Evolutionary conservation across 2,888 invertebrate genomes (phyloP).

Genomic region (Apodemia mormo): DNA sequence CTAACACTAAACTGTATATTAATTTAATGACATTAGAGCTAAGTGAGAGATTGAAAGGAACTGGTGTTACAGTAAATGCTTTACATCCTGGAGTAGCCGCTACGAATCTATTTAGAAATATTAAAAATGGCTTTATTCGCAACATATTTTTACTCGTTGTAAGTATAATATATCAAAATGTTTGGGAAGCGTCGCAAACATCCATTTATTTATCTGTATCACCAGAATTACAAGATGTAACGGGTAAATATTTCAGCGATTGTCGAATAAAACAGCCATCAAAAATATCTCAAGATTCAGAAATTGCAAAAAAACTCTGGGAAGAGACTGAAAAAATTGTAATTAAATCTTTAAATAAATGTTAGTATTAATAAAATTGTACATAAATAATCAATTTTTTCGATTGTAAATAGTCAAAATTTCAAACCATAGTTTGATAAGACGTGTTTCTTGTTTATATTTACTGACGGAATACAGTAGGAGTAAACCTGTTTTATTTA

Average conservation of each 20-base stretch:
- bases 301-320: slow-evolving; percentile 83
- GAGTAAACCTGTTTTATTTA: no score
- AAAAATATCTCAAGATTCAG: slow-evolving; percentile 74
- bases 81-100: slow-evolving; percentile 85
- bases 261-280: slow-evolving; percentile 76
- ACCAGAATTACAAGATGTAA: slow-evolving; percentile 80
- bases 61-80: slow-evolving; percentile 85
- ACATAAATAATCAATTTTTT: no score
- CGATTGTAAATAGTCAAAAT: no score
- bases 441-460: no score
- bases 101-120: slow-evolving; percentile 84
- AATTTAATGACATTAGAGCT: slow-evolving; percentile 84
- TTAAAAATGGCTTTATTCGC: no score
- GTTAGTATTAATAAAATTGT: no score
- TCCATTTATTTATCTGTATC: slow-evolving; percentile 79
- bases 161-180: slow-evolving; percentile 76
- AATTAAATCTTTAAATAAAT: no score
- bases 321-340: slow-evolving; percentile 80
- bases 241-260: slow-evolving; percentile 86
- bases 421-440: no score
- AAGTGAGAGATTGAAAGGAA: slow-evolving; percentile 79
- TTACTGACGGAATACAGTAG: no score
- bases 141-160: slow-evolving; percentile 49
- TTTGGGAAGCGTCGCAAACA: slow-evolving; percentile 85
- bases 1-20: slow-evolving; percentile 83